Conservation (phyloP, 1,140 invertebrate genomes). For the Procambarus clarkii region DNA sequence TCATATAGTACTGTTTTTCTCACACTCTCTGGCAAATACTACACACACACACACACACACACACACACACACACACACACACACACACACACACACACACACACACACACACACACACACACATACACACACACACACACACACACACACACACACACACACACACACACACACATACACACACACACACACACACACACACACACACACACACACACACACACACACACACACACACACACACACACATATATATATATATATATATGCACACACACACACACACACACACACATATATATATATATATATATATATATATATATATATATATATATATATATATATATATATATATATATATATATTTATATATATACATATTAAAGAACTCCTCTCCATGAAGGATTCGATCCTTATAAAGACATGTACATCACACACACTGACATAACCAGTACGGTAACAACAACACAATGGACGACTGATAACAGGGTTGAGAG, state of each 20-base stretch:
- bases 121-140: neutral
- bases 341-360: slow-evolving; percentile 25
- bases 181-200: neutral
- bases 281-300: slow-evolving; percentile 12
- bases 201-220: neutral
- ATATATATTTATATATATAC: neutral
- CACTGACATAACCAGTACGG: no score
- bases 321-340: slow-evolving; percentile 37
- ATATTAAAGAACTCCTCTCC: no score
- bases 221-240: neutral
- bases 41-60: no score
- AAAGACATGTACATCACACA: no score
- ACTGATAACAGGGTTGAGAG: no score
- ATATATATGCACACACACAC: slow-evolving; percentile 17
- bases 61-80: no score
- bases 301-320: slow-evolving; percentile 34
- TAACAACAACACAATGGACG: no score
- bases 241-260: slow-evolving; percentile 19
- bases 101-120: no score
- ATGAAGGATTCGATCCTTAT: no score
- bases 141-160: neutral
- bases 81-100: no score
- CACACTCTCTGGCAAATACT: no score
- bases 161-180: neutral
- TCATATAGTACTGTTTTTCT: no score